phyloP scores from a whole-genome alignment of 2,888 invertebrate genomes.

The Parascotia fuliginaria region DNA sequence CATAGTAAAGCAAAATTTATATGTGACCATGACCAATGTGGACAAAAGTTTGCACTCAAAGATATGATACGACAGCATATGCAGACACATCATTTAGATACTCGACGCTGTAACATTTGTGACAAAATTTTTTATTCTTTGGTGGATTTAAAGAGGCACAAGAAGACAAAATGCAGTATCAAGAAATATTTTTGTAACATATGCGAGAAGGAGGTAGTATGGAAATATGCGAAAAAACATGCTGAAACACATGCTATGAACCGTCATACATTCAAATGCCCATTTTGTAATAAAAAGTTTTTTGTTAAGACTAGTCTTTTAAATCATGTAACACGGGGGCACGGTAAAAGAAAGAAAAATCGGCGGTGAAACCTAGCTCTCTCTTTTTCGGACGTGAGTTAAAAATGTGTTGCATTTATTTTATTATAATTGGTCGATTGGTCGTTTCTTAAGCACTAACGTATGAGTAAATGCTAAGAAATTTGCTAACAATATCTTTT shows the following conservation, averaged over 20 bases:
- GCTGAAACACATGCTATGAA: not conserved
- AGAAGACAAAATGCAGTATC: not conserved
- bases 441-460: too few species aligned
- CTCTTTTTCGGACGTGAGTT: too few species aligned
- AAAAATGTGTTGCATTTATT: too few species aligned
- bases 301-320: not conserved
- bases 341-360: not conserved
- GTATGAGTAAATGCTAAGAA: too few species aligned
- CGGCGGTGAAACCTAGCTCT: too few species aligned
- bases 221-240: not conserved
- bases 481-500: too few species aligned
- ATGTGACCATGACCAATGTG: slow-evolving; percentile 10
- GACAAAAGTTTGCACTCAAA: slow-evolving; percentile 1
- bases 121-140: not conserved
- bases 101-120: slow-evolving; percentile 4
- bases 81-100: not conserved
- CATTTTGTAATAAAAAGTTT: not conserved
- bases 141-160: slow-evolving; percentile 6
- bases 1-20: slow-evolving; percentile 1
- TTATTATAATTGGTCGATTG: too few species aligned
- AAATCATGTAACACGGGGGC: not conserved
- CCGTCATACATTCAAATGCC: slow-evolving; percentile 1
- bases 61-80: not conserved
- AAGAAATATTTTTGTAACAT: not conserved
- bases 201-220: not conserved